Evolutionary conservation across 2,888 invertebrate species (phyloP), one percentile per base, ranked within the genome.

Genomic region (Maniola hyperantus): DNA sequence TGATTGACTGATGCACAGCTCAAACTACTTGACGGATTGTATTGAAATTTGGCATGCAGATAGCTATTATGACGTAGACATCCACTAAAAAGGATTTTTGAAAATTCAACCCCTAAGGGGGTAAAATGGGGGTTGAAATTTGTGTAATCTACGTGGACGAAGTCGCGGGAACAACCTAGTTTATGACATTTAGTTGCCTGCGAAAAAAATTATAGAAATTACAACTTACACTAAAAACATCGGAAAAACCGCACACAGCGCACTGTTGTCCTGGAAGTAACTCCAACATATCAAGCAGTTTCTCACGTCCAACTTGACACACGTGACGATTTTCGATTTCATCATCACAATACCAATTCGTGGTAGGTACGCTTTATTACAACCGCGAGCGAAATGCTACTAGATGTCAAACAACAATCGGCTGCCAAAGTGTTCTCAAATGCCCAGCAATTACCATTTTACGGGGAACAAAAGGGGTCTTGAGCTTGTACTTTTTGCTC

Each of bases 401-500:
- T 71, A 64, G 59, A 67, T 62, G 46, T 36, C 55, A 18, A 53
- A 7, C 60, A 60, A 57, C 54, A 53, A 61, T 59, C 59, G 51
- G 42, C 61, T 15, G 33, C 60, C 65, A 48, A 65, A 65, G 63
- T 44, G 64, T 57, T 64, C 60, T 54, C 60, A 50, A 68, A 62
- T 54, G 44, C 36, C 66, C 42, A 57, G 46, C 62, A 64, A 69
- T 69, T 69, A 71, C 57, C 65, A 67, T 69, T 69, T 69, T 64
- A 71, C 59, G 55, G 46, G 58, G 65, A 69, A 58, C 67, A 53
- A 70, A 67, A 53, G 51, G 20, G 55, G 51, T 26, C 33, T 50
- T 70, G 64, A 65, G 65, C 67, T 71, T 72, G 53, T 18, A 67
- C 13, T 67, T 72, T 71, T 72, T 72, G 57, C 60, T 48, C 42